Conservation (phyloP, 1,140 invertebrate species). For the Drosophila lacertosa region DNA sequence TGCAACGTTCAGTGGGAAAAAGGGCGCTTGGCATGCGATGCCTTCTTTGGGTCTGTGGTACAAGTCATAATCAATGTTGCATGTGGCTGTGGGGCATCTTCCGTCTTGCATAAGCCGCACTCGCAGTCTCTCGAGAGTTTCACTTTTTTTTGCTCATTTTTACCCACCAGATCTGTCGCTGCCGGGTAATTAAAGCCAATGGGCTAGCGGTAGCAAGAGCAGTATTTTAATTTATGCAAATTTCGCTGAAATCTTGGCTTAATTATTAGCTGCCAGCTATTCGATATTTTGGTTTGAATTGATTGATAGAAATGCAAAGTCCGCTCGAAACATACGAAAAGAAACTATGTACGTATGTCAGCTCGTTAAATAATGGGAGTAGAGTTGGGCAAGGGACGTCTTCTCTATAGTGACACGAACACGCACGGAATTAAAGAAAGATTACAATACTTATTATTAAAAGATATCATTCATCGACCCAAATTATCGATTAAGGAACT, state of each 20-base stretch:
- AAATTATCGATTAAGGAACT: no score
- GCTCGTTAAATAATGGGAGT: no score
- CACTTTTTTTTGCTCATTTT: constrained; percentile 49
- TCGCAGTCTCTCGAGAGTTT: constrained; percentile 51
- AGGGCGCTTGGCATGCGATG: constrained; percentile 63
- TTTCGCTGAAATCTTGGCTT: constrained; percentile 41
- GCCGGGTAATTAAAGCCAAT: constrained; percentile 71
- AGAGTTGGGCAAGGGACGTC: no score
- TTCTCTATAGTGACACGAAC: no score
- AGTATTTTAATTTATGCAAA: constrained; percentile 68
- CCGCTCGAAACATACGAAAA: not conserved
- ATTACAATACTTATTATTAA: no score
- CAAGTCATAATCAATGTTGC: constrained; percentile 74
- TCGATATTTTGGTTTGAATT: constrained; percentile 5
- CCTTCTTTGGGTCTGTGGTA: constrained; percentile 68
- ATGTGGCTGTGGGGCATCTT: constrained; percentile 58
- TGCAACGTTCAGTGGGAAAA: constrained; percentile 59
- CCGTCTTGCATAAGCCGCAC: constrained; percentile 73
- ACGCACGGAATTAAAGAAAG: no score
- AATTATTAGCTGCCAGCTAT: constrained; percentile 51
- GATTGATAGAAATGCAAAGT: constrained; percentile 28
- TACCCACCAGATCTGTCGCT: constrained; percentile 40
- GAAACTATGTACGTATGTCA: no score
- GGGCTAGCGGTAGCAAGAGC: constrained; percentile 51
- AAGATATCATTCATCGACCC: no score